Evolutionary conservation across 1,140 invertebrate genomes (phyloP), one percentile per base, ranked within the genome.

Genomic region (Pentalonia nigronervosa): DNA sequence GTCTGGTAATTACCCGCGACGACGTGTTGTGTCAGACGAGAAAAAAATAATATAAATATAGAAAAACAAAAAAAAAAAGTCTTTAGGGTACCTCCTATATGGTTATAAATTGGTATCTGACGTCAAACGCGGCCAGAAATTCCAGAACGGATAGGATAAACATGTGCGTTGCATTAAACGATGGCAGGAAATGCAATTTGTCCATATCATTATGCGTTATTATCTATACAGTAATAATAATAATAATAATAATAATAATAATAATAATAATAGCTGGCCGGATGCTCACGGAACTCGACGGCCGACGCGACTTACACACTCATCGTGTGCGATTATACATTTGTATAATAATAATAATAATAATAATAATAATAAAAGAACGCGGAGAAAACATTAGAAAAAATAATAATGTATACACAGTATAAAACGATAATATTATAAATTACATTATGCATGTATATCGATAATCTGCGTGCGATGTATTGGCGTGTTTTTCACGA

Each of bases 331-430:
- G 41, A 41, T 41, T 41, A 41, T 17, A 67, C 14, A 76, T 1
- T 14, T 17, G 14, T 76, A n/a, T 30, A 84, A 25, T 41, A 6
- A 84, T 53, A 81, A 14, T 34, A 81, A 36, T 60, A 76, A 34
- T n/a, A 76, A n/a, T 21, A 81, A 83, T 84, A n/a, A 87, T n/a
- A 20, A 50, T 86, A 30, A 86, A 86, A 47, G 83, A 47, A 76
- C 30, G 30, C n/a, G 14, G 83, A 84, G 21, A 41, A 45, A 84
- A n/a, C 83, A 25, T 45, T 17, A 4, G 36, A 48, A 34, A 48
- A 84, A 50, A 48, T 48, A 87, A 48, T 48, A 48, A 30, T 87
- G 83, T 87, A 87, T 87, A 48, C 86, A 87, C 47, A 87, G 86
- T 89, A 41, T 41, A 76, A 76, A 76, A 76, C 60, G 60, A 76